Percentiles rank a stretch among this genome's conserved stretches.
Evolutionary conservation across 2,113 vertebrate species (phyloP).

Genomic region (Apodemus speciosus): DNA sequence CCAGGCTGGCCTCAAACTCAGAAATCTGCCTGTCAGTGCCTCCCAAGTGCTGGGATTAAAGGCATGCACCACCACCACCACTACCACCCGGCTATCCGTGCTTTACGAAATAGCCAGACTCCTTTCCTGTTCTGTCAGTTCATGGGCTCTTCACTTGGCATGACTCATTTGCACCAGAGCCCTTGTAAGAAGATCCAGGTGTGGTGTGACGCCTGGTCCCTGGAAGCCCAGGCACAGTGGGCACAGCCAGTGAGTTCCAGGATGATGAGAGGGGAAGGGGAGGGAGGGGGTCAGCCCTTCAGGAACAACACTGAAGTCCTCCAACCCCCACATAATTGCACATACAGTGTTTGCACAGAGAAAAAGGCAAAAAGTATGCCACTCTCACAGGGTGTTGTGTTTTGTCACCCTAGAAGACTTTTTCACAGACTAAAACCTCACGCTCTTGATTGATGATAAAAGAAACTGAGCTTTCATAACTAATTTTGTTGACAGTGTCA

Average conservation of each 20-base stretch:
- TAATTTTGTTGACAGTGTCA: not conserved
- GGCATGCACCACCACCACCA: no score
- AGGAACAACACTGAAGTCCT: not conserved
- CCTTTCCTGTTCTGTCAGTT: not conserved
- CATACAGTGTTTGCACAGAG: not conserved
- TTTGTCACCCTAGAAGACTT: conserved; percentile 96
- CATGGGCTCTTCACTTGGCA: no score
- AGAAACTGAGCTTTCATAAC: conserved; percentile 93
- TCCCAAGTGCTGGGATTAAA: no score
- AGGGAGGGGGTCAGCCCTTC: not conserved
- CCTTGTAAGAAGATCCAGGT: not conserved
- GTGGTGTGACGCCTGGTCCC: not conserved
- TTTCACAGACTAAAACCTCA: conserved; percentile 96
- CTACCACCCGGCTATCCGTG: no score
- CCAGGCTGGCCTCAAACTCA: no score
- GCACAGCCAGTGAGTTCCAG: not conserved
- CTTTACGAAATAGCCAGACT: not conserved
- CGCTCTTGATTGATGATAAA: conserved; percentile 94
- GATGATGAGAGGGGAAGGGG: not conserved
- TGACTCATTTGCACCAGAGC: not conserved
- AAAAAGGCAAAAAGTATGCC: conserved; percentile 83
- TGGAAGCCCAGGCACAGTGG: not conserved
- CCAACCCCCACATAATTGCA: not conserved
- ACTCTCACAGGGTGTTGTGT: conserved; percentile 96
- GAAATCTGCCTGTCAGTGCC: no score